Base-by-base conservation (phyloP, 2,888 invertebrate genomes). In the Drosophila aldrichi region DNA sequence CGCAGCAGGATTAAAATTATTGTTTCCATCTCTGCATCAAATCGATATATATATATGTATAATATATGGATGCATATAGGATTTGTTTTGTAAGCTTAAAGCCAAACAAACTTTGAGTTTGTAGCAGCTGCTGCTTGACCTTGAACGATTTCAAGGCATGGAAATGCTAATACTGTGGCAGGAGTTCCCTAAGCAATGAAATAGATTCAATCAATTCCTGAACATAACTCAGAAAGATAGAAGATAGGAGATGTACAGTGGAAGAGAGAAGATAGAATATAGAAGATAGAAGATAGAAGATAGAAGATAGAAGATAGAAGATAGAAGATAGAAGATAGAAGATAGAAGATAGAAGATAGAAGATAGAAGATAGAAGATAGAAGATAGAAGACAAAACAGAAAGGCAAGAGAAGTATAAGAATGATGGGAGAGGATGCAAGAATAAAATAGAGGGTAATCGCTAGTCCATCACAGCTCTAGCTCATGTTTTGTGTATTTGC, bases 401-500 rank as follows among this genome's bases (percentile, higher is more conserved):
- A n/a, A n/a, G n/a, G n/a, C n/a, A n/a, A n/a, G n/a, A n/a, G n/a
- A n/a, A n/a, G n/a, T n/a, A n/a, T n/a, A n/a, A n/a, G n/a, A n/a
- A n/a, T n/a, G n/a, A n/a, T n/a, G n/a, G n/a, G n/a, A n/a, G n/a
- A n/a, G n/a, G n/a, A n/a, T n/a, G n/a, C n/a, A n/a, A n/a, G n/a
- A n/a, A n/a, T n/a, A n/a, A n/a, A n/a, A n/a, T n/a, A 20, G 3
- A 65, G 66, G 34, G 46, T 18, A 66, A 65, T 20, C 14, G 22
- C 12, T 1, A 22, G 40, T 20, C 54, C 3, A 12, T 6, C 40
- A 54, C 6, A 25, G 12, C 12, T 10, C n/a, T 36, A 38, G 22
- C 12, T 40, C 34, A 1, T 34, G 40, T 20, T 40, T 46, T 32
- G 49, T 49, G 12, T 72, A 64, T 72, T 56, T 71, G 64, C 56